A percentile compares a stretch with the other conserved stretches of the same genome.
These are phyloP conservation scores for Andrena minutula DNA, from an alignment of 2,888 invertebrate species.

Conservation along the genomic window DNA sequence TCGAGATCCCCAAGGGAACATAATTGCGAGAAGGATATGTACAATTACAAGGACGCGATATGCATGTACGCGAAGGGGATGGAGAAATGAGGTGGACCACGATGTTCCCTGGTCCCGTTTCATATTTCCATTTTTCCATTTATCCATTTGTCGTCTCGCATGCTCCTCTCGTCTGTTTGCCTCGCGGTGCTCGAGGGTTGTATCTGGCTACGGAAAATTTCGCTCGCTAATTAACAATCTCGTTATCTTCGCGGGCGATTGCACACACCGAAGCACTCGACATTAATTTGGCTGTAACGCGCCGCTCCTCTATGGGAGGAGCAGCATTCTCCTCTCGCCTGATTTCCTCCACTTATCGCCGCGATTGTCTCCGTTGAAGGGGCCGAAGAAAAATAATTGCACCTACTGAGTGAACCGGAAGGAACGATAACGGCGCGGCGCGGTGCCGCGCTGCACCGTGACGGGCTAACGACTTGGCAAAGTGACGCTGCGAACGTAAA, in stretches of 20 bases:
- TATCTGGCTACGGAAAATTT: slow-evolving; percentile 38
- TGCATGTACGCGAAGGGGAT: too few species aligned
- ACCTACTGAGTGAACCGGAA: slow-evolving; percentile 57
- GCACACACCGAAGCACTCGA: slow-evolving; percentile 50
- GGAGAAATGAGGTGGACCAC: too few species aligned
- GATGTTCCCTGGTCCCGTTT: slow-evolving; percentile 6
- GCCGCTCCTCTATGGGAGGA: not conserved
- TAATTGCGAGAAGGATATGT: too few species aligned
- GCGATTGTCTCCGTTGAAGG: slow-evolving; percentile 41
- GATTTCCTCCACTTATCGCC: slow-evolving; percentile 50
- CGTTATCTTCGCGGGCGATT: slow-evolving; percentile 69
- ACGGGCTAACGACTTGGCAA: slow-evolving; percentile 45
- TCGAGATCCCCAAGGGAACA: too few species aligned
- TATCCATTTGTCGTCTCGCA: not conserved
- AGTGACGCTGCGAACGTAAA: slow-evolving; percentile 36
- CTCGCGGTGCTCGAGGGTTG: slow-evolving; percentile 2
- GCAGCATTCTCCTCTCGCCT: slow-evolving; percentile 45
- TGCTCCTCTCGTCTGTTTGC: not conserved
- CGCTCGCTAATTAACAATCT: slow-evolving; percentile 68
- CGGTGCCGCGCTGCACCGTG: too few species aligned
- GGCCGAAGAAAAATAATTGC: slow-evolving; percentile 63
- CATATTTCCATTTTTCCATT: not conserved
- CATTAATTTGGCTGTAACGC: slow-evolving; percentile 59
- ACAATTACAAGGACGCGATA: too few species aligned
- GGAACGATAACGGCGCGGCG: slow-evolving; percentile 48